phyloP scores from a whole-genome alignment of 1,140 invertebrate genomes.

The Sitobion miscanthi region DNA sequence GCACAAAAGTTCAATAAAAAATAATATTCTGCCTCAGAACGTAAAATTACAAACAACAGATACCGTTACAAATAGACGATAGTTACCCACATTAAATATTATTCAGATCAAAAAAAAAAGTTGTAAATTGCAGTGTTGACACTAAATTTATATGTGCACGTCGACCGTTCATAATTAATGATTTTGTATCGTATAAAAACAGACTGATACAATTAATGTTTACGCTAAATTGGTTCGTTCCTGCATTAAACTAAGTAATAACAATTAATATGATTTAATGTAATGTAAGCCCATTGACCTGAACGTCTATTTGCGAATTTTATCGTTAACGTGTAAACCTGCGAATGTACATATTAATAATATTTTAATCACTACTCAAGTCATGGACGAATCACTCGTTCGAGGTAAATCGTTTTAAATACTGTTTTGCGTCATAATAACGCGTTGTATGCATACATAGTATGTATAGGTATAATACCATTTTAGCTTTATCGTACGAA shows the following conservation, averaged over 20 bases:
- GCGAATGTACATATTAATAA: background rate
- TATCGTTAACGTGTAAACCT: background rate
- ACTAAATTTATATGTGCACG: background rate
- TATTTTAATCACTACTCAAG: background rate
- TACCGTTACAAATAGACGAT: background rate
- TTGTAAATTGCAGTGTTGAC: background rate
- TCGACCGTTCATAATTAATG: background rate
- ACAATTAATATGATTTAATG: background rate
- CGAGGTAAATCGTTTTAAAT: background rate
- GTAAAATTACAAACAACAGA: no score
- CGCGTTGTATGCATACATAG: background rate
- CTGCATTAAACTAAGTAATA: background rate
- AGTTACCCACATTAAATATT: background rate
- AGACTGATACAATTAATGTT: background rate
- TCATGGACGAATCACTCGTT: background rate
- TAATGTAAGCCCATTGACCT: background rate
- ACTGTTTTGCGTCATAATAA: background rate
- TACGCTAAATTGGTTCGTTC: background rate
- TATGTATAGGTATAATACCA: background rate
- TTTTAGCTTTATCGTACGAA: background rate
- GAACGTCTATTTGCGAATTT: background rate
- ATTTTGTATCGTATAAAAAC: background rate
- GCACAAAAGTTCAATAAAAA: background rate
- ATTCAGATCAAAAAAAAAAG: background rate
- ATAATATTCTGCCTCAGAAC: background rate